Conservation (phyloP, 2,888 invertebrate genomes). For the Rhaphigaster nebulosa region DNA sequence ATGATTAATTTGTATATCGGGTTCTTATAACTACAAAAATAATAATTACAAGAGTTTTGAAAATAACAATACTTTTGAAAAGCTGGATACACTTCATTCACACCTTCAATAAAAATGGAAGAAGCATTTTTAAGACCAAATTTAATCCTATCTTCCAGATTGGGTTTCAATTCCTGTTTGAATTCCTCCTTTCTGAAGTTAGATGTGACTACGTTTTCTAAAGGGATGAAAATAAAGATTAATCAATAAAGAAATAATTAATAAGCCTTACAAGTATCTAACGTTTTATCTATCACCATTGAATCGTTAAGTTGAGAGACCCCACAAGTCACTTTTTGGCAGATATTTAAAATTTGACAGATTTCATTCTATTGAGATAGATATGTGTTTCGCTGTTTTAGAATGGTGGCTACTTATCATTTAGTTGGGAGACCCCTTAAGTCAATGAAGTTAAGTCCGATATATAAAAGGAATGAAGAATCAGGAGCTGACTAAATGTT, state of each 20-base stretch:
- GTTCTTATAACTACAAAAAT: neutral
- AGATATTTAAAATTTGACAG: too few relatives aligned
- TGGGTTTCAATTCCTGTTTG: constrained; percentile 6
- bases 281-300: too few relatives aligned
- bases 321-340: too few relatives aligned
- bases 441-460: too few relatives aligned
- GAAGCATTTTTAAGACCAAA: neutral
- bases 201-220: constrained; percentile 52
- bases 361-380: too few relatives aligned
- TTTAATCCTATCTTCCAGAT: constrained; percentile 43
- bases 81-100: constrained; percentile 41
- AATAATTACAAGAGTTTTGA: neutral
- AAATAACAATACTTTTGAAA: constrained; percentile 41
- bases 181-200: constrained; percentile 50
- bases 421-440: too few relatives aligned
- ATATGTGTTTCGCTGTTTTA: too few relatives aligned
- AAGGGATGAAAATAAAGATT: neutral
- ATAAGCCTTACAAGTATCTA: too few relatives aligned
- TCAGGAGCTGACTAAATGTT: too few relatives aligned
- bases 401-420: too few relatives aligned
- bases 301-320: too few relatives aligned
- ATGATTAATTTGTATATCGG: neutral
- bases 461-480: too few relatives aligned
- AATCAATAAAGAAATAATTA: neutral
- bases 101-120: constrained; percentile 16